phyloP scores from a whole-genome alignment of 2,113 vertebrate genomes.

The Fulmarus glacialis region DNA sequence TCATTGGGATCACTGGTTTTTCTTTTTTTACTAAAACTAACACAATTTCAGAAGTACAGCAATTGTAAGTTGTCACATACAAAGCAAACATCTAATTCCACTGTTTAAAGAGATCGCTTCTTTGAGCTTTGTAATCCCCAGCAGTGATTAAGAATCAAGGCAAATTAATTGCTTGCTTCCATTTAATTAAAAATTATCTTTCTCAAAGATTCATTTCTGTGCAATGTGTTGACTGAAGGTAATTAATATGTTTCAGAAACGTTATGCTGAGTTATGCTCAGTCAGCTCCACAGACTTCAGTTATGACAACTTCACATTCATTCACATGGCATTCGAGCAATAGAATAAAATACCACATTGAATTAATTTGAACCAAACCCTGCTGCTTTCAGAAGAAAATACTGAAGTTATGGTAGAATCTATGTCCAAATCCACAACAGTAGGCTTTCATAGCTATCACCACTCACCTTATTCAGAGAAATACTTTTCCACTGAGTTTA shows the following conservation, averaged over 20 bases:
- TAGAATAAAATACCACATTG: not conserved
- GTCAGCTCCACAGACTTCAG: not conserved
- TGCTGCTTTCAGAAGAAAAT: not conserved
- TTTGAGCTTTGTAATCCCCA: not conserved
- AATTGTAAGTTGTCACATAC: not conserved
- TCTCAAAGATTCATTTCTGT: not conserved
- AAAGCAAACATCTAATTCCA: not conserved
- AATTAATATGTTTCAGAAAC: not conserved
- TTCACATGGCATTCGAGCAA: not conserved
- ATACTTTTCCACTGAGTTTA: not conserved
- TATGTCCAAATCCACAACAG: not conserved
- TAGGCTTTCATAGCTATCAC: not conserved
- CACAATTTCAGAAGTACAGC: not conserved
- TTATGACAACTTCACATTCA: not conserved
- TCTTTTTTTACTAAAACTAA: not conserved
- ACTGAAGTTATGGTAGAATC: not conserved
- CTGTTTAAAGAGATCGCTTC: not conserved
- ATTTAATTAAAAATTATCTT: not conserved
- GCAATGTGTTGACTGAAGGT: not conserved
- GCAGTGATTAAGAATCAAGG: not conserved
- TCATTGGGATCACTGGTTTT: not conserved
- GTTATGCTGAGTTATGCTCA: not conserved
- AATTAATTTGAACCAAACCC: not conserved
- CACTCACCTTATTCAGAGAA: not conserved
- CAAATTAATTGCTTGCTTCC: not conserved